Base-by-base conservation (phyloP, 2,797 vertebrate species). In the Tenualosa thibaudeaui region DNA sequence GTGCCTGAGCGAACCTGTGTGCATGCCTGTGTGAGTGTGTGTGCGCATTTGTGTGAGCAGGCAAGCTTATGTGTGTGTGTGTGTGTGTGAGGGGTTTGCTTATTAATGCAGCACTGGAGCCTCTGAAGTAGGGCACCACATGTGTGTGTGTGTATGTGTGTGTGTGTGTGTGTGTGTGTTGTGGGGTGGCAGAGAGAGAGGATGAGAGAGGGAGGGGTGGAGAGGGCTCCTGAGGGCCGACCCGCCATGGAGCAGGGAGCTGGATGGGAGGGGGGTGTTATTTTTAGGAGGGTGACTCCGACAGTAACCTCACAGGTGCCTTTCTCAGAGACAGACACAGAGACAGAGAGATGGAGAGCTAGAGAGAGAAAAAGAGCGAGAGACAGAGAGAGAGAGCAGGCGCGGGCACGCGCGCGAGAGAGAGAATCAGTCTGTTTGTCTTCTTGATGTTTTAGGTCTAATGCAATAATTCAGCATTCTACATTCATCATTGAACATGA, bases 211-310 rank as follows among this genome's bases (percentile, higher is more conserved):
- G 86, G 68, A 51, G 83, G 86, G 88, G 90, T 85, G 90, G 89
- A 87, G 86, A 84, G 65, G 58, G 81, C 84, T 90, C 86, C 86
- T 85, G 51, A 81, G 87, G 84, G 88, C 87, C 81, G 89, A 90
- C 90, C 91, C 93, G 91, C 89, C 90, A 84, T 91, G 86, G 90
- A 93, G 94, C 92, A 24, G 62, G n/a, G 62, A 65, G 24, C n/a
- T 10, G 62, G 24, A 10, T 24, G 62, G 24, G 65, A 68, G 65
- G 12, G 62, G 90, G 89, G 87, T 31, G 93, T 94, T 95, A 95
- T 95, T 95, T 94, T 94, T 93, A 92, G 94, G 91, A 92, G 90
- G 92, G 91, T 92, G 92, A 95, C 91, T 93, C 92, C 91, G 86
- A 92, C 8, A 84, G 85, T 91, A 92, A 92, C 91, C 91, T 92